Evolutionary conservation across 1,140 invertebrate genomes (phyloP), one percentile per base, ranked within the genome.

Genomic region (Cydia fagiglandana): DNA sequence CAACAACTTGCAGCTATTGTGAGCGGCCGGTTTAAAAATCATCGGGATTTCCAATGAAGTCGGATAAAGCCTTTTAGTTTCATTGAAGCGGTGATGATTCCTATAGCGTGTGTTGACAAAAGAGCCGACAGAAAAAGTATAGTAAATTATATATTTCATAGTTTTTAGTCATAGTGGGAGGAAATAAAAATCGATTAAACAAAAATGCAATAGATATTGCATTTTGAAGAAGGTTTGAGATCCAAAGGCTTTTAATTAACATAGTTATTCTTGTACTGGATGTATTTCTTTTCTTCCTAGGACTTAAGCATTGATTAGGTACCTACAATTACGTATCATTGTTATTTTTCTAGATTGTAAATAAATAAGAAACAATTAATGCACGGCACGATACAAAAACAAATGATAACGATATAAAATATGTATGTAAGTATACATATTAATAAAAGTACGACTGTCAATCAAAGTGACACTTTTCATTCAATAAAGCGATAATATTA

Each of bases 1-100:
- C 66, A n/a, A 70, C 66, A 70, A 70, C 66, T 70, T 70, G 66
- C 64, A 13, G 30, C 30, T 38, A 70, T 70, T 70, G 66, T 70
- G 66, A 38, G 20, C 15, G 53, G 53, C 20, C 56, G 20, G 56
- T 24, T 61, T 24, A 61, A 61, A 61, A 61, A 61, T 61, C 56
- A 61, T 61, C 56, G 56, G 56, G 7, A 61, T 61, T 61, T 61
- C 20, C 56, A 24, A 61, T 61, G 24, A 61, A 24, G 17, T 61
- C n/a, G 17, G 7, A 61, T 61, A 12, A 61, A 61, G 56, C 56
- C 56, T 61, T 61, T 61, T 61, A 2, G 20, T 24, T 10, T 61
- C 17, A 61, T 9, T 56, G 53, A 56, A 61, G 20, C 56, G 10
- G 4, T 2, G 56, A 61, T 61, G 56, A 24, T 61, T 24, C 20